Conservation (phyloP, 1,140 invertebrate genomes). For the Euschistus heros region DNA sequence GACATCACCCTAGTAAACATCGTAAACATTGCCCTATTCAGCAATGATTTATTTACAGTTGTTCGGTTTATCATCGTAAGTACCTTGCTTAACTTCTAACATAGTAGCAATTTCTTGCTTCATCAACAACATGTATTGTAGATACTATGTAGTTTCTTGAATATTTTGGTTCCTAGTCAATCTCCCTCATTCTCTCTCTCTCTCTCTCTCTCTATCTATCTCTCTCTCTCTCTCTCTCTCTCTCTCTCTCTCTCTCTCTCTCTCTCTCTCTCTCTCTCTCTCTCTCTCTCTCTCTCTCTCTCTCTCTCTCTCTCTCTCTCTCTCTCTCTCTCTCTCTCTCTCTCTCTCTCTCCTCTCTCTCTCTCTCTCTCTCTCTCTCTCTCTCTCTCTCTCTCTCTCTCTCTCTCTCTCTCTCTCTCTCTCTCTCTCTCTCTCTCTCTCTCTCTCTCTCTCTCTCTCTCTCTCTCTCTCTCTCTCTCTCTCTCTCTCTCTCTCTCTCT, state of each 20-base stretch:
- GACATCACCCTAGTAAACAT: too few relatives aligned
- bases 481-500: background rate
- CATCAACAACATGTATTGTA: too few relatives aligned
- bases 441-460: background rate
- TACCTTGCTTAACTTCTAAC: too few relatives aligned
- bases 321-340: background rate
- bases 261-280: conserved; percentile 1
- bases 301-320: background rate
- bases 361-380: background rate
- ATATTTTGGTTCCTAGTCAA: too few relatives aligned
- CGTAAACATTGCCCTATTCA: too few relatives aligned
- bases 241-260: background rate
- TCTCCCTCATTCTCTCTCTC: too few relatives aligned
- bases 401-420: background rate
- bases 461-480: background rate
- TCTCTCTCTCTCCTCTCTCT: conserved; percentile 10
- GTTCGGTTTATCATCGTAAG: too few relatives aligned
- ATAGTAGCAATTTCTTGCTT: too few relatives aligned
- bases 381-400: background rate
- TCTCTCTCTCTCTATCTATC: too few relatives aligned
- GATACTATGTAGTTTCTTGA: too few relatives aligned
- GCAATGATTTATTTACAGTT: too few relatives aligned
- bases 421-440: background rate
- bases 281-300: background rate
- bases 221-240: background rate